A percentile compares a stretch with the other conserved stretches of the same genome.
Evolutionary conservation across 1,140 invertebrate genomes (phyloP).

Genomic region (Cherax quadricarinatus): DNA sequence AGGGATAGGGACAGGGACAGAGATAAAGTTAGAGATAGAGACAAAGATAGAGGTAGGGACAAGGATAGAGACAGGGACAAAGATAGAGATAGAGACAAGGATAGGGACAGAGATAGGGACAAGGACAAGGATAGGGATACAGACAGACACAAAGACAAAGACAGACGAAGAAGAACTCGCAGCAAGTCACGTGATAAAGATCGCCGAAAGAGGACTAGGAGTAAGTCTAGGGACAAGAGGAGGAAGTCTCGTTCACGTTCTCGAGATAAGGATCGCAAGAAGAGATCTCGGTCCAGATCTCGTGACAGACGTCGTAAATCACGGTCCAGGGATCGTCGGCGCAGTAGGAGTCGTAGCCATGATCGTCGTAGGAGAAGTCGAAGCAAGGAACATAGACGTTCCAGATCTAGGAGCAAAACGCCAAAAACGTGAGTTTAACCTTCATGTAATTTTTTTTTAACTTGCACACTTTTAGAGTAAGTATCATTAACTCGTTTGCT

Average conservation of each 20-base stretch:
- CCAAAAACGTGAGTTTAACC: slow-evolving; percentile 48
- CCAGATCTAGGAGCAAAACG: slow-evolving; percentile 57
- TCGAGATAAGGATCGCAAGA: slow-evolving; percentile 14
- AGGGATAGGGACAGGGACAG: slow-evolving; percentile 20
- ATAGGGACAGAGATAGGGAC: slow-evolving; percentile 40
- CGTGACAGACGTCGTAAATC: slow-evolving; percentile 50
- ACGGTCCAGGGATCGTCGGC: slow-evolving; percentile 31
- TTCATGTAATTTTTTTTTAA: not conserved
- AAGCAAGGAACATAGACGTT: slow-evolving; percentile 65
- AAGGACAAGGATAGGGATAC: slow-evolving; percentile 50
- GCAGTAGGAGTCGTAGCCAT: slow-evolving; percentile 77
- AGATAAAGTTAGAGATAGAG: slow-evolving; percentile 20
- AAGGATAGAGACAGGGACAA: slow-evolving; percentile 16
- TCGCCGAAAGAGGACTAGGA: slow-evolving; percentile 60
- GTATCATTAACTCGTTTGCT: not conserved
- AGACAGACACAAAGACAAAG: slow-evolving; percentile 40
- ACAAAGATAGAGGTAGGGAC: slow-evolving; percentile 24
- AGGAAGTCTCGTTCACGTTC: slow-evolving; percentile 47
- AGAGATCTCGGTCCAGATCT: slow-evolving; percentile 47
- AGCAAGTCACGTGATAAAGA: slow-evolving; percentile 70
- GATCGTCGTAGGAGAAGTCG: slow-evolving; percentile 72
- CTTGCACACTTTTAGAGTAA: not conserved
- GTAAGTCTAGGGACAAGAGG: slow-evolving; percentile 50
- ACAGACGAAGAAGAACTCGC: slow-evolving; percentile 55
- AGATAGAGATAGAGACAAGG: slow-evolving; percentile 11